These are phyloP conservation scores for Mactromeris polynyma DNA, from an alignment of 2,888 invertebrate genomes.

Conservation along the genomic window DNA sequence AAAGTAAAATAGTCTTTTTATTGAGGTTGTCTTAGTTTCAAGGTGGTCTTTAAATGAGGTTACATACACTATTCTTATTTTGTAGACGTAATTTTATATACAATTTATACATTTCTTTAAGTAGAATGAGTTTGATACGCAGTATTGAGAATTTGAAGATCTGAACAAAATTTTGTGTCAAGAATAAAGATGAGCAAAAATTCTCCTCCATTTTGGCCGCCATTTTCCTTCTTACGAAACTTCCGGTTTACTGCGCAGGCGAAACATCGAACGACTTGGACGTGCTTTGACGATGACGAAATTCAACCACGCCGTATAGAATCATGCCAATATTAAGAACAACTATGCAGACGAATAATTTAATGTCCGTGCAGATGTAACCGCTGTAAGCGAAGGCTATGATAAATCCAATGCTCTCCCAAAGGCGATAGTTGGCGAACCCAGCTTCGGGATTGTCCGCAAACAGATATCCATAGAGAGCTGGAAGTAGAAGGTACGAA, in stretches of 20 bases:
- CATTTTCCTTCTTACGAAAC: background rate
- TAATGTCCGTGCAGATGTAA: constrained; percentile 92
- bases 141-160: no score
- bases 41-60: no score
- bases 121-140: no score
- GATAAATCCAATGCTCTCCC: constrained; percentile 96
- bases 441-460: constrained; percentile 95
- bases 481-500: constrained; percentile 75
- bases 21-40: no score
- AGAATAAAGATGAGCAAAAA: no score
- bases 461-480: constrained; percentile 94
- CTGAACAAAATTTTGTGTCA: no score
- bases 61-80: no score
- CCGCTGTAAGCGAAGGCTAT: constrained; percentile 94
- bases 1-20: no score
- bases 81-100: no score
- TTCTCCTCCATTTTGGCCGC: no score
- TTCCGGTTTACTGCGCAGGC: background rate
- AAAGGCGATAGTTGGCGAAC: constrained; percentile 96
- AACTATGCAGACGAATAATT: constrained; percentile 91
- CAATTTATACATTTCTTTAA: no score
- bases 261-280: constrained; percentile 26
- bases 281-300: constrained; percentile 52
- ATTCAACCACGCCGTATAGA: constrained; percentile 90
- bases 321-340: constrained; percentile 91